phyloP scores from a whole-genome alignment of 2,113 vertebrate genomes.

The Nesoenas mayeri region DNA sequence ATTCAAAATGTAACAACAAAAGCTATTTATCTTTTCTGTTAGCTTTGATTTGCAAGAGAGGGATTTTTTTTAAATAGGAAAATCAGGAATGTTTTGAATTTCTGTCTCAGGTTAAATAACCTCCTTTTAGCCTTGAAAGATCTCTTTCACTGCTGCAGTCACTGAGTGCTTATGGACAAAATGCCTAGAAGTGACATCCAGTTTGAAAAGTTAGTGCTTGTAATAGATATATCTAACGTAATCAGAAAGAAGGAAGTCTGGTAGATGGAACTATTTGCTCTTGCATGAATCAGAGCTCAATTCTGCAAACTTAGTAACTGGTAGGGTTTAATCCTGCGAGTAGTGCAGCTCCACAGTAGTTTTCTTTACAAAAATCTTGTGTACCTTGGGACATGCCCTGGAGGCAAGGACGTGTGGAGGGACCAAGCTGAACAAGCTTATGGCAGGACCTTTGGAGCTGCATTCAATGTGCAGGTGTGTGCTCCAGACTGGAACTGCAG shows the following conservation, averaged over 20 bases:
- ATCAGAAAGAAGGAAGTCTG: neutral
- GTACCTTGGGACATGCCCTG: neutral
- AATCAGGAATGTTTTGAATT: neutral
- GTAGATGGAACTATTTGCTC: neutral
- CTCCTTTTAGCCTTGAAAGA: neutral
- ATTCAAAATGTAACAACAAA: neutral
- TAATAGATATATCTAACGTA: neutral
- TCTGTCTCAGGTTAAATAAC: neutral
- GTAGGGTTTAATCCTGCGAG: neutral
- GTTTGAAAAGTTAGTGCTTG: neutral
- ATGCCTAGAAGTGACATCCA: neutral
- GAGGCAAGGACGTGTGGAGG: rapidly evolving
- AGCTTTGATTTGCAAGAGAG: neutral
- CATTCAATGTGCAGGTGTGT: rapidly evolving
- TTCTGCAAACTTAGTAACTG: neutral
- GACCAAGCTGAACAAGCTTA: neutral
- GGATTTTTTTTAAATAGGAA: neutral
- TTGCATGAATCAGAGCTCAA: neutral
- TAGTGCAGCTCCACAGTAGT: neutral
- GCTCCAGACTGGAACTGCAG: neutral
- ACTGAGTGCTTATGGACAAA: neutral
- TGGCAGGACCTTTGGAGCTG: rapidly evolving
- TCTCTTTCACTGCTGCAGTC: neutral
- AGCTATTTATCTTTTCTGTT: neutral
- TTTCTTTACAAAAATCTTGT: neutral